These are phyloP conservation scores for Motacilla tschutschensis DNA, from an alignment of 2,113 vertebrate genomes.

Conservation along the genomic window DNA sequence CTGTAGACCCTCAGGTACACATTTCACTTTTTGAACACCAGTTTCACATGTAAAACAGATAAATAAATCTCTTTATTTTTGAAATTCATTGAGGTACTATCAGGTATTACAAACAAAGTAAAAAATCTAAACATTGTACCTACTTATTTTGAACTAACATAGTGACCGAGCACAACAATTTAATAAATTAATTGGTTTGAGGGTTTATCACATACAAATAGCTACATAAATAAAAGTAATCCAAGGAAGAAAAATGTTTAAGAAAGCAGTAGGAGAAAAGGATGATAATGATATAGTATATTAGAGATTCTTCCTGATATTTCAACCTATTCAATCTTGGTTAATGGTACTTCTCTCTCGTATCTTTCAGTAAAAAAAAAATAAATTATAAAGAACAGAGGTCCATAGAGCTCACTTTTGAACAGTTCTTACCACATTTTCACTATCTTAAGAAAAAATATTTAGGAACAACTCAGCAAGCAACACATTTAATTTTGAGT, in stretches of 20 bases:
- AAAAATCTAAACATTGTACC: rapidly evolving
- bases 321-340: neutral
- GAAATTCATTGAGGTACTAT: neutral
- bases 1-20: neutral
- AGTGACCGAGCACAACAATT: neutral
- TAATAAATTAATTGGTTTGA: neutral
- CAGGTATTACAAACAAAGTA: neutral
- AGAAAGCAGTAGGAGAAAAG: neutral
- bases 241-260: neutral
- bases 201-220: neutral
- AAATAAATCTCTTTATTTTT: neutral
- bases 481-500: neutral
- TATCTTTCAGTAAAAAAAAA: neutral
- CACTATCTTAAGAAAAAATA: neutral
- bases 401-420: neutral
- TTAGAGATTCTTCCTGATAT: neutral
- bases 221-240: neutral
- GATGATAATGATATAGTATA: neutral
- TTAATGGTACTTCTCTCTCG: neutral
- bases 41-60: neutral
- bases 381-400: neutral
- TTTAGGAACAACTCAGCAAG: neutral
- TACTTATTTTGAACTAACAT: neutral
- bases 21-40: neutral
- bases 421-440: neutral